Base-by-base conservation (phyloP, 2,797 vertebrate species). In the Molossus alvarezi region DNA sequence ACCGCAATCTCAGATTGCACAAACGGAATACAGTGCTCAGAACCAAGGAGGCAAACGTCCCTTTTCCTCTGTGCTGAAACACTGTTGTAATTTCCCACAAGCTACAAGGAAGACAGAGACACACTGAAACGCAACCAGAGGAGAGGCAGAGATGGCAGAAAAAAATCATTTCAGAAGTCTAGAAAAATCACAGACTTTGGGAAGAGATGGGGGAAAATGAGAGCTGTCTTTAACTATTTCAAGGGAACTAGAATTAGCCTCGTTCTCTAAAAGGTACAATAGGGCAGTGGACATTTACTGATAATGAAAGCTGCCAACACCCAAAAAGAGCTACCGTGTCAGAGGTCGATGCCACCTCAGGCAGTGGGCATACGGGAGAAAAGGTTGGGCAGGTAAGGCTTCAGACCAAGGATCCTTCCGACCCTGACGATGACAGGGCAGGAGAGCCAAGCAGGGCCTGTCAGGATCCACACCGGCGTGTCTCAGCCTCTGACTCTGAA, bases 61-160 rank as follows among this genome's bases (percentile, higher is more conserved):
- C 91, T 76, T 94, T 93, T 82, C 33, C 45, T 83, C 76, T 25
- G 45, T n/a, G 62, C 80, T 77, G 37, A 45, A 91, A 91, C 14
- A 72, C 79, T 62, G 76, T 33, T 77, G 94, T 87, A 69, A 87
- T 94, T 96, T 96, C 95, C 55, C 20, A 83, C 85, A 93, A 96
- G 60, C 45, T 75, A 89, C 27, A 87, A 95, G 60, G 90, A 89
- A 45, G 65, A 48, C 75, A 87, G 3, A 95, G 86, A 95, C 48
- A 86, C 23, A 62, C n/a, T 6, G 69, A 95, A 75, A 94, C 18
- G 33, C n/a, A 95, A 14, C 58, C 55, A 92, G 75, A 85, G 21
- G 9, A 86, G 1, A 73, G 58, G 20, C 12, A 91, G 65, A 92
- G 80, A 41, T 45, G 8, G 3, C 21, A 45, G 9, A 25, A 60